A percentile compares a stretch with the other conserved stretches of the same genome.
Conservation (phyloP, 2,113 vertebrate genomes). For the Erpornis zantholeuca region DNA sequence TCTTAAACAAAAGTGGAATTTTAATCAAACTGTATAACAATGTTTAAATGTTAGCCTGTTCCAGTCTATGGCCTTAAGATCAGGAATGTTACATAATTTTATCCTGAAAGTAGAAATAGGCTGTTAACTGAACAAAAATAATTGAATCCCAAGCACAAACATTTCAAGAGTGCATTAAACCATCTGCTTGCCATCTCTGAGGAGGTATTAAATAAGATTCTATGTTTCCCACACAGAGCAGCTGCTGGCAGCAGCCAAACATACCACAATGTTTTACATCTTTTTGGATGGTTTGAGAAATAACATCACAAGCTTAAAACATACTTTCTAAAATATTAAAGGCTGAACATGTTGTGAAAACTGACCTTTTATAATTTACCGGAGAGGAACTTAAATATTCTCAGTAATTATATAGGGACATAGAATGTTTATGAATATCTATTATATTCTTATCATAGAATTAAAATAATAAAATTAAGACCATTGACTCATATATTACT, state of each 20-base stretch:
- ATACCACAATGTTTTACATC: background rate
- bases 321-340: background rate
- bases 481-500: background rate
- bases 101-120: background rate
- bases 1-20: background rate
- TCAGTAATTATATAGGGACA: background rate
- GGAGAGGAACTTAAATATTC: background rate
- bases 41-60: background rate
- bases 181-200: conserved; percentile 19
- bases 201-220: conserved; percentile 19
- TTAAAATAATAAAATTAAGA: background rate
- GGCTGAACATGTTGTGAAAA: background rate
- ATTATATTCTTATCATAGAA: background rate
- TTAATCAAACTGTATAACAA: background rate
- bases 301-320: background rate
- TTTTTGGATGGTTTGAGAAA: background rate
- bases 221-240: background rate
- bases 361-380: background rate
- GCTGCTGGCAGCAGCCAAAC: background rate
- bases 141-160: background rate
- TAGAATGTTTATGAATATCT: background rate
- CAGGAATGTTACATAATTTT: background rate
- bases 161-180: background rate
- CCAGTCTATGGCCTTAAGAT: background rate
- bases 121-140: background rate